Conservation (phyloP, 2,797 vertebrate genomes). For the Petrocephalus sullivani region DNA sequence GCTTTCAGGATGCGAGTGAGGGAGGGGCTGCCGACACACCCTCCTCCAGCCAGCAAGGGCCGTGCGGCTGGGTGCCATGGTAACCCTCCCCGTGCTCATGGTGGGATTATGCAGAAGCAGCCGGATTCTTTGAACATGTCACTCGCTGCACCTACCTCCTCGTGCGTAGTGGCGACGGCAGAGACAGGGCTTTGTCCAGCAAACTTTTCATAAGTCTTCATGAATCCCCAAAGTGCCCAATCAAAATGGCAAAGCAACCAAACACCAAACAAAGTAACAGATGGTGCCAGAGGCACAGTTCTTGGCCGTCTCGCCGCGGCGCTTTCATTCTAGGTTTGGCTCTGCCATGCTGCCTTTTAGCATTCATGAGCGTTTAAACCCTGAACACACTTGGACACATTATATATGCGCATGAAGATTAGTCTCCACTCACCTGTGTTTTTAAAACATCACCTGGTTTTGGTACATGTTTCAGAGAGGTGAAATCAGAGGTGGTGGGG, state of each 20-base stretch:
- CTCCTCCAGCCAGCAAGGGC: not conserved
- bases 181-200: not conserved
- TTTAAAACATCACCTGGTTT: not conserved
- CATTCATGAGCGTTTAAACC: not conserved
- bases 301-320: not conserved
- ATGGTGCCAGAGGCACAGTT: not conserved
- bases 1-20: not conserved
- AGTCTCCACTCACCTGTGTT: not conserved
- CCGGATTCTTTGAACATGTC: not conserved
- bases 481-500: not conserved
- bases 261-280: not conserved
- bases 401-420: not conserved
- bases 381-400: not conserved
- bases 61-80: conserved; percentile 13
- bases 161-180: not conserved
- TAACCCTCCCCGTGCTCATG: conserved; percentile 7
- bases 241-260: not conserved
- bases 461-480: not conserved
- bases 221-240: not conserved
- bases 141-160: not conserved
- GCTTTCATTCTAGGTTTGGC: not conserved
- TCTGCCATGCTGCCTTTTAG: not conserved
- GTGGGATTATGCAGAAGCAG: conserved; percentile 18
- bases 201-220: not conserved
- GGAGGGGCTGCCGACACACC: not conserved